Evolutionary conservation across 2,113 vertebrate genomes (phyloP), one percentile per base, ranked within the genome.

Genomic region (Stomatorhinus ivindoensis): DNA sequence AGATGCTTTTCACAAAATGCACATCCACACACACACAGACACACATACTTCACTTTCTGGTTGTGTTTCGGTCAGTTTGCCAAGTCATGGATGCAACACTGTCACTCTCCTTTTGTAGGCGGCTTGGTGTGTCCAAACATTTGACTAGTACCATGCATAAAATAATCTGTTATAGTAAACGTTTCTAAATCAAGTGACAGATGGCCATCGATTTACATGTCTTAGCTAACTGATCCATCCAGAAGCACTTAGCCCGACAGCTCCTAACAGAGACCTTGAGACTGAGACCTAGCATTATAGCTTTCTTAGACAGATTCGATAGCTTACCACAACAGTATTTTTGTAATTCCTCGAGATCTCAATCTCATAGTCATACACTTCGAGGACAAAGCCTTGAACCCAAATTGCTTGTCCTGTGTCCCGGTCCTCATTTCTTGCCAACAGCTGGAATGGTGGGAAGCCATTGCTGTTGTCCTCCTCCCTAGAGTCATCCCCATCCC

Each of bases 341-440:
- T 98, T 99, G 93, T 98, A 99, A 93, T 97, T 98, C 80, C 97
- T 95, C 88, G 97, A 97, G 89, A 98, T 97, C 91, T 98, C 93
- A 0, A 99, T 97, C 90, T 96, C 95, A 92, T 97, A 99, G 87
- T 95, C 97, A 84, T 98, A 98, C 85, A 99, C 95, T 7, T 97
- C 95, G 93, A 99, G 94, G 0, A 97, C 93, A 0, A 99, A 97
- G 51, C 98, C 97, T 48, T 97, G 97, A 89, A 98, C 97, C 98
- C 98, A 99, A 86, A 99, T 94, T 7, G 98, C 97, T 93, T 99
- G 96, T 0, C 97, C 97, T 0, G 98, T 98, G 92, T 99, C 98
- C 84, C 98, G 95, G 4, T 99, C 97, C 93, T 99, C 98, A 0
- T 97, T 99, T 91, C 95, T 97, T 88, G 95, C 97, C 0, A 95